A percentile compares a stretch with the other conserved stretches of the same genome.
These are phyloP conservation scores for Thera obeliscata DNA, from an alignment of 2,888 invertebrate species.

Conservation along the genomic window DNA sequence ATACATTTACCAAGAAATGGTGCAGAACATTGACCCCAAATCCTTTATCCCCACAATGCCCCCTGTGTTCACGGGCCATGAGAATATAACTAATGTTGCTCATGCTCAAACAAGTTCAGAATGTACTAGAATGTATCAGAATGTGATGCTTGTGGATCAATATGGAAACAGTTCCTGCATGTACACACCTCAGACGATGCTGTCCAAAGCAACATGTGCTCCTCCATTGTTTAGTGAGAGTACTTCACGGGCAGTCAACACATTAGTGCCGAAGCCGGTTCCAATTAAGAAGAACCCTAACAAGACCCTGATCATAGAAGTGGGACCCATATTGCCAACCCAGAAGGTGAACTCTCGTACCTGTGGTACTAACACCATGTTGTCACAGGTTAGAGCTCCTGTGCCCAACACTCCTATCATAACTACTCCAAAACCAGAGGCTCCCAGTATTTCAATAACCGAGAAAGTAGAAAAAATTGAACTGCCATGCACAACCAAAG, in stretches of 20 bases:
- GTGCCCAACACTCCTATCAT: constrained; percentile 26
- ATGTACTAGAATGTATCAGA: constrained; percentile 65
- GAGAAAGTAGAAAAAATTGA: constrained; percentile 52
- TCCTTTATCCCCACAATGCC: constrained; percentile 73
- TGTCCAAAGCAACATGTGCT: constrained; percentile 58
- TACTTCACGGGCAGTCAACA: constrained; percentile 47
- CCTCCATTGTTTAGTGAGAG: constrained; percentile 59
- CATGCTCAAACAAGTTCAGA: constrained; percentile 68
- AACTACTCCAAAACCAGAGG: constrained; percentile 36
- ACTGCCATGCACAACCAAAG: constrained; percentile 61
- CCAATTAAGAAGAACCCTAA: constrained; percentile 56
- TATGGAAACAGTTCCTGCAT: constrained; percentile 77
- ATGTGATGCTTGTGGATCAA: constrained; percentile 79
- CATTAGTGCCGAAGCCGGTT: constrained; percentile 54
- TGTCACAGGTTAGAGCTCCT: constrained; percentile 20
- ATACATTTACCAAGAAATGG: constrained; percentile 79
- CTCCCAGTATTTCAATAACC: constrained; percentile 37
- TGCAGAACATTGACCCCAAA: constrained; percentile 76
- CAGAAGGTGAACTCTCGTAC: constrained; percentile 40
- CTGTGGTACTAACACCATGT: constrained; percentile 18
- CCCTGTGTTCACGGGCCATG: constrained; percentile 62
- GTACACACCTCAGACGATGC: constrained; percentile 69
- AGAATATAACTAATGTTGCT: constrained; percentile 69
- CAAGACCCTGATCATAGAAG: constrained; percentile 76
- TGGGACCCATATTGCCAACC: constrained; percentile 64